phyloP scores from a whole-genome alignment of 2,113 vertebrate species.

The Morone saxatilis region DNA sequence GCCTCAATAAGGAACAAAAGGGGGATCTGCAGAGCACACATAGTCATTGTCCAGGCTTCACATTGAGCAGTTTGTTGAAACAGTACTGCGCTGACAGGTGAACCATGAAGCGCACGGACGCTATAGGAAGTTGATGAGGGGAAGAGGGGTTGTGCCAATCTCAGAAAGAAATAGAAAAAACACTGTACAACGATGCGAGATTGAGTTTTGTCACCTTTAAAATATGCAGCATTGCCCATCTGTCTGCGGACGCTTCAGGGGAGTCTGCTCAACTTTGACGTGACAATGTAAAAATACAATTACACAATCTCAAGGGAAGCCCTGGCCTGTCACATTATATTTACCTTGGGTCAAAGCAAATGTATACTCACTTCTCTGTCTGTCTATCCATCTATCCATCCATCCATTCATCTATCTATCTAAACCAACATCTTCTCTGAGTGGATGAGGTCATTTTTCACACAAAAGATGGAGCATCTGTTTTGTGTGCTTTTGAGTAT shows the following conservation, averaged over 20 bases:
- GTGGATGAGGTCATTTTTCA: slow-evolving; percentile 64
- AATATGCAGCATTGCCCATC: slow-evolving; percentile 71
- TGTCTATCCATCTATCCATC: slow-evolving; percentile 15
- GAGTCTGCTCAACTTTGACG: slow-evolving; percentile 66
- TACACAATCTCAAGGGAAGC: slow-evolving; percentile 72
- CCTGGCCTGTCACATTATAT: slow-evolving; percentile 73
- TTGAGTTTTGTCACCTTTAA: slow-evolving; percentile 59
- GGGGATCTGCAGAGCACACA: background rate
- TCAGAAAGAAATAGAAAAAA: slow-evolving; percentile 9
- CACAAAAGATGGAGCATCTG: slow-evolving; percentile 16
- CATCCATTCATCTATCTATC: slow-evolving; percentile 33
- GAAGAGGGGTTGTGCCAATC: background rate
- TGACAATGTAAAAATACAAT: slow-evolving; percentile 74
- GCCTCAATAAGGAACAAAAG: slow-evolving; percentile 18
- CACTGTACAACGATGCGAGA: slow-evolving; percentile 24
- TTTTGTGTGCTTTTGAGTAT: background rate
- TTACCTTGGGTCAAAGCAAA: slow-evolving; percentile 69
- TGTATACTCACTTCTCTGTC: slow-evolving; percentile 33
- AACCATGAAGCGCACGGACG: background rate
- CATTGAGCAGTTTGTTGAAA: background rate
- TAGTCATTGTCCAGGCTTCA: background rate
- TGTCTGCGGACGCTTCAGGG: slow-evolving; percentile 59
- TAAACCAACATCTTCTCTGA: slow-evolving; percentile 25
- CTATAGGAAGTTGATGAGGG: background rate
- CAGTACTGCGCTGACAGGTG: background rate